These are phyloP conservation scores for Athrips mouffetella DNA, from an alignment of 2,888 invertebrate species.

Conservation along the genomic window DNA sequence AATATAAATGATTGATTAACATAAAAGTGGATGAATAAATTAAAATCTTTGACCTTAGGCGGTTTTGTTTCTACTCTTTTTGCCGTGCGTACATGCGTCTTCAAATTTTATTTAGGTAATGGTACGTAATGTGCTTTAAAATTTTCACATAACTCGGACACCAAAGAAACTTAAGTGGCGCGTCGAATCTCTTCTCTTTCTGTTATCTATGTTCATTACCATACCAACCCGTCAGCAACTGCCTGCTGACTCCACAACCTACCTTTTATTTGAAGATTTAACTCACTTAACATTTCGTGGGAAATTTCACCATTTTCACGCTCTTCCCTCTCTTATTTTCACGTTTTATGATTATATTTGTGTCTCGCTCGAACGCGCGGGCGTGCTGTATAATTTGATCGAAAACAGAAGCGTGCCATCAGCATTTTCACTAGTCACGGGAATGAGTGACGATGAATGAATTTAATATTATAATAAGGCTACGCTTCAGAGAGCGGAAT, in stretches of 20 bases:
- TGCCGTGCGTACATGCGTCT: no score
- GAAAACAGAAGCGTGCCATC: conserved; percentile 58
- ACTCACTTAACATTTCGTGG: conserved; percentile 68
- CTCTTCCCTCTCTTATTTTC: conserved; percentile 39
- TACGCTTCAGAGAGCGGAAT: conserved; percentile 6
- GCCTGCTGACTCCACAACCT: conserved; percentile 57
- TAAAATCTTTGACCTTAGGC: no score
- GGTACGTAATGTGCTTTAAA: no score
- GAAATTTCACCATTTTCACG: conserved; percentile 40
- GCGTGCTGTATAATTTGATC: conserved; percentile 67
- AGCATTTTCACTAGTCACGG: conserved; percentile 41
- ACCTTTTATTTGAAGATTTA: conserved; percentile 74
- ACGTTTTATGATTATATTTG: conserved; percentile 35
- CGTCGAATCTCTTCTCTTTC: no score
- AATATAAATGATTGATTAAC: no score
- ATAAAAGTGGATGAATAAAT: no score
- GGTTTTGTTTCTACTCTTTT: no score
- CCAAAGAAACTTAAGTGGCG: no score
- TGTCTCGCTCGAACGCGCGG: conserved; percentile 39
- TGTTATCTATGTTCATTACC: no score
- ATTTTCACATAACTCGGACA: no score
- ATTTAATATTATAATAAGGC: conserved; percentile 29
- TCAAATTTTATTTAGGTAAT: no score
- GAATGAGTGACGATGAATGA: conserved; percentile 45
- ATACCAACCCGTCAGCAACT: conserved; percentile 11